Base-by-base conservation (phyloP, 92 coral and sea anemone species). In the Heteractis magnifica region DNA sequence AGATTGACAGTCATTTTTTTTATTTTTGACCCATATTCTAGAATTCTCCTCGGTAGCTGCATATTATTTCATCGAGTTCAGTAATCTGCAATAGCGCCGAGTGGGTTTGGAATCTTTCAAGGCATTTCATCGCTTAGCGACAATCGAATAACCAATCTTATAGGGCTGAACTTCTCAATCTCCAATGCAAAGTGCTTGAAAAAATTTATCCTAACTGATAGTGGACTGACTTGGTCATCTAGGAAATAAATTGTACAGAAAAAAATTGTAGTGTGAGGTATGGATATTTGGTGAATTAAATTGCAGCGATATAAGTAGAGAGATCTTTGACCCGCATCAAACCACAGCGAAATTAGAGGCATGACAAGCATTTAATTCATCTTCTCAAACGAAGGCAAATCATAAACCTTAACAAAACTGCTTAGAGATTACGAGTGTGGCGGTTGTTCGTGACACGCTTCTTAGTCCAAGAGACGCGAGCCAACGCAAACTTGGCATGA, bases 291-390 rank as follows among this genome's bases (percentile, higher is more conserved):
- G 26, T 62, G 7, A 23, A 62, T 62, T 62, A 62, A 4, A 62
- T 62, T 62, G 23, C 70, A 62, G 10, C 26, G 70, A 62, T 62
- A 23, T 6, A 62, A 18, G 70, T 18, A 23, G 70, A 62, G 34
- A 62, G 6, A 20, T 62, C 12, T 62, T 62, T 62, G 82, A 78
- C 75, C 83, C 64, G 72, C 12, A 11, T 48, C 52, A 60, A 49
- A 59, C 83, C 83, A 72, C 83, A 79, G 19, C 49, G 83, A 79
- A 68, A 79, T 79, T 49, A 64, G 12, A 79, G 41, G 83, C 64
- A 79, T 79, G 70, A 49, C 26, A 79, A 79, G 23, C 74, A 79
- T 79, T 60, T 65, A 49, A 79, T 41, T 65, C 74, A 79, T 50
- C 34, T 79, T 62, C 64, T 79, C 52, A 62, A 62, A 44, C 58